Evolutionary conservation across 2,888 invertebrate genomes (phyloP).

Genomic region (Sesamia inferens): DNA sequence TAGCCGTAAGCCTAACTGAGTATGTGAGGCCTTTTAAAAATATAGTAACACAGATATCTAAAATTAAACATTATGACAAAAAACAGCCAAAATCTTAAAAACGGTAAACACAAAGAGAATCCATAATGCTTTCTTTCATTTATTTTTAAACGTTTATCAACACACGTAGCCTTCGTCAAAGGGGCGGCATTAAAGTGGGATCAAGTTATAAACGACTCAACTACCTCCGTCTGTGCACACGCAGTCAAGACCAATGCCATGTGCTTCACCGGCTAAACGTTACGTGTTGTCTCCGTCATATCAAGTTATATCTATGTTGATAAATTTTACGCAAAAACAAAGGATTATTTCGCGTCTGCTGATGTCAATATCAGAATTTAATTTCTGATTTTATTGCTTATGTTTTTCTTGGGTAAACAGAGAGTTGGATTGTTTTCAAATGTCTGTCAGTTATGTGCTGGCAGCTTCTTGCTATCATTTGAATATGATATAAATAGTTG

Average conservation of each 20-base stretch:
- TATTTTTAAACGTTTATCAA: constrained; percentile 44
- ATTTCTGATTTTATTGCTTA: constrained; percentile 39
- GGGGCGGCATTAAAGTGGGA: constrained; percentile 53
- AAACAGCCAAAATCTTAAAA: constrained; percentile 37
- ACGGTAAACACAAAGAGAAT: constrained; percentile 43
- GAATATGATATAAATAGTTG: constrained; percentile 22
- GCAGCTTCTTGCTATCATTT: constrained; percentile 29
- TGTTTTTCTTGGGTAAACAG: constrained; percentile 25
- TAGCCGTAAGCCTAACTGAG: too few relatives aligned
- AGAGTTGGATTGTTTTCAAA: constrained; percentile 45
- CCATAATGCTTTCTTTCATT: constrained; percentile 35
- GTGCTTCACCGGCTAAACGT: constrained; percentile 23
- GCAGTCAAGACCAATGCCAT: constrained; percentile 20
- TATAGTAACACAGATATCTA: constrained; percentile 17
- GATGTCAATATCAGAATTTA: constrained; percentile 47
- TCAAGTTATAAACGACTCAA: constrained; percentile 48
- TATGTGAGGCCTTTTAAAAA: too few relatives aligned
- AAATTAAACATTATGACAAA: constrained; percentile 22
- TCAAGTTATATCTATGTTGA: constrained; percentile 50
- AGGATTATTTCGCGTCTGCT: constrained; percentile 45
- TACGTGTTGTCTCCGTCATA: constrained; percentile 37
- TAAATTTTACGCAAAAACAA: constrained; percentile 61
- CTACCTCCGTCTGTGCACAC: constrained; percentile 24
- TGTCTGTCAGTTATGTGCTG: constrained; percentile 25
- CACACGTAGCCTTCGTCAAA: constrained; percentile 49